Conservation (phyloP, 2,113 vertebrate species). For the Antechinus flavipes region DNA sequence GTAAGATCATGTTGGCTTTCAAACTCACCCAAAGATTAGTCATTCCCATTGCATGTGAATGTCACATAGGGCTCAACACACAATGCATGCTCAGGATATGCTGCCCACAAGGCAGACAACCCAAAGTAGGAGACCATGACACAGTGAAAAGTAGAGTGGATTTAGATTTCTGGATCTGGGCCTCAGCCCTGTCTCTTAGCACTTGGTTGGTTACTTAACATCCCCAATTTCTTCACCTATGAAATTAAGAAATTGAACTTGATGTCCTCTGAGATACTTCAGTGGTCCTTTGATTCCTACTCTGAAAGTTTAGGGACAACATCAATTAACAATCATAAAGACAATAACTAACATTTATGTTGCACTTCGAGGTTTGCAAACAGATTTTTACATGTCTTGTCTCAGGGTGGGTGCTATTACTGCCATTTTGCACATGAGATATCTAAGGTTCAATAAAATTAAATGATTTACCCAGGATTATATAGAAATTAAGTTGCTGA, state of each 20-base stretch:
- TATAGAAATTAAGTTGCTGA: not conserved
- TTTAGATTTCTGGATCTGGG: not conserved
- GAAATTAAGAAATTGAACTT: too few relatives aligned
- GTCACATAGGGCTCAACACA: not conserved
- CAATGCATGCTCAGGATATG: not conserved
- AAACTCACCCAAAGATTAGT: not conserved
- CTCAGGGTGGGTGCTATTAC: not conserved
- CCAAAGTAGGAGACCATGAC: not conserved
- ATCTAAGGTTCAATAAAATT: not conserved
- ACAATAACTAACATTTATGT: not conserved
- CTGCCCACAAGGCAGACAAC: not conserved
- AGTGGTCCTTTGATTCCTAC: not conserved
- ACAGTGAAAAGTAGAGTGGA: not conserved
- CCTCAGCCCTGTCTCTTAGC: not conserved
- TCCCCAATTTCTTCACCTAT: not conserved
- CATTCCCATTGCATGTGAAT: not conserved
- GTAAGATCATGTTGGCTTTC: not conserved
- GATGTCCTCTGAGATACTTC: not conserved
- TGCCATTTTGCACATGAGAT: not conserved
- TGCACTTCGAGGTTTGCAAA: not conserved
- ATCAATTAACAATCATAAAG: not conserved
- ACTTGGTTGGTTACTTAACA: not conserved
- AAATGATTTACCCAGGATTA: not conserved
- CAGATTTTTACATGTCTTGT: too few relatives aligned
- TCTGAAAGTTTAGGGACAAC: not conserved